Conservation (phyloP, 2,797 vertebrate genomes). For the Phoebastria nigripes region DNA sequence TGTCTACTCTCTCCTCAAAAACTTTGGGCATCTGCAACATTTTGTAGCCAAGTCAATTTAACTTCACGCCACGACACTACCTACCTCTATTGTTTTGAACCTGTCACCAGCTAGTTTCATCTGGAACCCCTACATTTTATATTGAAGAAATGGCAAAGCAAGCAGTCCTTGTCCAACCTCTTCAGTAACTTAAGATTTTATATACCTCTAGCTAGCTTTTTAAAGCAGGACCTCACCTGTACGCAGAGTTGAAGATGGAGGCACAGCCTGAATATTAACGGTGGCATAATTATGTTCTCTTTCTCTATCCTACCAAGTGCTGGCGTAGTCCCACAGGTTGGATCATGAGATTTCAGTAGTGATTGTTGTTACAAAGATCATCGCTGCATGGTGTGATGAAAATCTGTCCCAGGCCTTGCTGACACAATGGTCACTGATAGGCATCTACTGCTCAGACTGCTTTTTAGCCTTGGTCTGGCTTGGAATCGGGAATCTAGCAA, state of each 20-base stretch:
- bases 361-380: neutral
- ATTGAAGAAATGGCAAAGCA: neutral
- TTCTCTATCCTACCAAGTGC: neutral
- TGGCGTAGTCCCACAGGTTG: neutral
- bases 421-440: neutral
- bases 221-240: neutral
- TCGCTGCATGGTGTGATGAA: neutral
- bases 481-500: neutral
- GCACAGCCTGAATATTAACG: neutral
- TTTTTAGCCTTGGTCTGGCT: neutral
- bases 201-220: neutral
- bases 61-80: neutral
- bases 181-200: neutral
- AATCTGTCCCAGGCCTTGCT: neutral
- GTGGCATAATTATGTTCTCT: neutral
- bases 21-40: neutral
- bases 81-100: neutral
- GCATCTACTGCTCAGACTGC: neutral
- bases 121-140: neutral
- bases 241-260: neutral
- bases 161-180: neutral
- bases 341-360: neutral
- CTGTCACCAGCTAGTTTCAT: neutral
- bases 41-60: neutral
- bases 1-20: neutral